phyloP scores from a whole-genome alignment of 2,888 invertebrate genomes.

The Chrysolina oricalcia region DNA sequence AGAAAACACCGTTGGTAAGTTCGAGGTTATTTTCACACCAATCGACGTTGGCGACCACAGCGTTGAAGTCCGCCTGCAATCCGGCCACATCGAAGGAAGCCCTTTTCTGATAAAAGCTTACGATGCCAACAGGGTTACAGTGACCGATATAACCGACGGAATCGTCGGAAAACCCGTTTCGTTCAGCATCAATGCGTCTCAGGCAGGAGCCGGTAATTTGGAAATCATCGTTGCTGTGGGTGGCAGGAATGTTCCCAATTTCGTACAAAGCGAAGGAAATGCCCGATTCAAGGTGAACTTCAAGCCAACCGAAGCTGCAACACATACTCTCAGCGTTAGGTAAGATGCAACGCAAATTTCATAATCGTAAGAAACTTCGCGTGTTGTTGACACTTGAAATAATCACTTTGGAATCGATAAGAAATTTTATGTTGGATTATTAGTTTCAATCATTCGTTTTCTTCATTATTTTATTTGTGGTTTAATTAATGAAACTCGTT shows the following conservation, averaged over 20 bases:
- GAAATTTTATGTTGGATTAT: no score
- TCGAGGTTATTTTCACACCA: conserved; percentile 80
- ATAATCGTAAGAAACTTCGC: no score
- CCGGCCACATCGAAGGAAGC: conserved; percentile 92
- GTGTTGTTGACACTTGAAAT: no score
- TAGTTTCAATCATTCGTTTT: no score
- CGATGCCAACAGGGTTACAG: conserved; percentile 94
- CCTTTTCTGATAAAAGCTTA: conserved; percentile 97
- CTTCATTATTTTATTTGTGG: no score
- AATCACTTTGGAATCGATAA: no score
- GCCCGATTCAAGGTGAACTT: conserved; percentile 96
- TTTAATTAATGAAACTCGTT: no score
- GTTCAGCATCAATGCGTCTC: conserved; percentile 91
- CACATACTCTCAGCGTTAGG: conserved; percentile 92
- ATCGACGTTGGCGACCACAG: conserved; percentile 95
- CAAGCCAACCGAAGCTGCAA: conserved; percentile 94
- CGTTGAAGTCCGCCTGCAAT: conserved; percentile 83
- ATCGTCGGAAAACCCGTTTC: conserved; percentile 94
- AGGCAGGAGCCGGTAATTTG: conserved; percentile 93
- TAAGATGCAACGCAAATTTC: conserved; percentile 62
- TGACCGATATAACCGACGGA: conserved; percentile 93
- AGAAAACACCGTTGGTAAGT: conserved; percentile 71
- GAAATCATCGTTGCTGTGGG: conserved; percentile 98
- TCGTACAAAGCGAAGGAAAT: conserved; percentile 97
- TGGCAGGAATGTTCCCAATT: conserved; percentile 97